Conservation (phyloP, 2,113 vertebrate species). For the Notechis scutatus region DNA sequence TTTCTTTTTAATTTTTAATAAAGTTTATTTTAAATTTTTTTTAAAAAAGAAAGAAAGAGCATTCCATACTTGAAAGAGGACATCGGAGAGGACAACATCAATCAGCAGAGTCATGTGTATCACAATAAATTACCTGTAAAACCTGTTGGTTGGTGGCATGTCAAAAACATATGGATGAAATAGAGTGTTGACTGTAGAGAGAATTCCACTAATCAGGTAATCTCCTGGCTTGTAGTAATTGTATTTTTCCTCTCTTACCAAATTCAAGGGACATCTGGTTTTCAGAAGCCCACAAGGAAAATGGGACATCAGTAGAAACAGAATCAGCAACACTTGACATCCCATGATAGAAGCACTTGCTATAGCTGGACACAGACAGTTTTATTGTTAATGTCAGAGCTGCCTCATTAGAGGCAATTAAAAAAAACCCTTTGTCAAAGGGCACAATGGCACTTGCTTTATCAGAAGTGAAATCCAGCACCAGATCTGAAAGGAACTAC, state of each 20-base stretch:
- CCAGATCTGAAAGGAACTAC: too few species aligned
- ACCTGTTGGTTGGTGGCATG: neutral
- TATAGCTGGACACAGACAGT: neutral
- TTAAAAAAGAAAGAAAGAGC: too few species aligned
- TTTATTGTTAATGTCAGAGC: neutral
- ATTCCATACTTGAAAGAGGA: too few species aligned
- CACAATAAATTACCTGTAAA: neutral
- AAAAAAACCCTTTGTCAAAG: neutral
- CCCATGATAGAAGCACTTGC: neutral
- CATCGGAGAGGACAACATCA: too few species aligned
- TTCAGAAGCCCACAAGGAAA: neutral
- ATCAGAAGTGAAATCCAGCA: too few species aligned
- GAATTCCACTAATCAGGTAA: neutral
- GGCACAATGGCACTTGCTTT: too few species aligned
- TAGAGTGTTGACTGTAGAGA: neutral
- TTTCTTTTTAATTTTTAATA: too few species aligned
- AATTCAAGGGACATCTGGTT: neutral
- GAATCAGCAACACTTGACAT: neutral
- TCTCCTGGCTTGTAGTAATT: neutral
- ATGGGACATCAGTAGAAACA: neutral
- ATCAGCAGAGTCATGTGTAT: too few species aligned
- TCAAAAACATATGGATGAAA: neutral
- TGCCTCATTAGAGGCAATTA: neutral
- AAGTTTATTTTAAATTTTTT: too few species aligned
- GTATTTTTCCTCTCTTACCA: neutral